Base-by-base conservation (phyloP, 2,888 invertebrate genomes). In the Heteropelma amictum region DNA sequence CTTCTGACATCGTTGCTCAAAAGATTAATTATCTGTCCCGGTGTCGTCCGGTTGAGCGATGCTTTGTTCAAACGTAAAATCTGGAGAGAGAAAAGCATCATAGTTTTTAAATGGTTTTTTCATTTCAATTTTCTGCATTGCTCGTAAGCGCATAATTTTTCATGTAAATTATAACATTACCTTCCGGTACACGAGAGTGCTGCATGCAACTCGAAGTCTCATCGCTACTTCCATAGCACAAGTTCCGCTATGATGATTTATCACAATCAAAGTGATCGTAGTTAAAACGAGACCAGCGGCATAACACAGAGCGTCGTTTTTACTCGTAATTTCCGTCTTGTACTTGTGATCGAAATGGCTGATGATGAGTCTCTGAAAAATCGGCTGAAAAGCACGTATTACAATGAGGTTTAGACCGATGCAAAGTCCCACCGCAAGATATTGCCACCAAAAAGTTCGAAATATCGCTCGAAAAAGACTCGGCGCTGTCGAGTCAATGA, bases 1-100 rank as follows among this genome's bases (percentile, higher is more conserved):
- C 98, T 93, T 87, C 94, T 95, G 6, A 98, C 97, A 88, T 98
- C 98, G 85, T 98, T 98, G 2, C 97, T 97, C 65, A 98, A 91
- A 4, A 98, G 90, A 90, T 98, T 98, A 10, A 98, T 95, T 67
- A 98, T 93, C 89, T 98, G 97, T 0, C 98, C 98, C 60, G 0
- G 97, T 7, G 56, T 58, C 1, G 56, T 58, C 93, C 0, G 95
- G 94, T 83, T 93, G 40, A 95, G 88, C 0, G 95, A 93, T 0
- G 92, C 92, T 79, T 93, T 91, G 82, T 95, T 95, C 33, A 96
- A 88, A 6, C 92, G 91, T 8, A 96, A 12, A n/a, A 14, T 51
- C 14, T 51, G 1, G 28, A 82, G 1, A 12, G 14, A 40, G 12
- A 40, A 8, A 2, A 6, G 1, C 30, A n/a, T n/a, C n/a, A n/a